Conservation (phyloP, 2,888 invertebrate species). For the Drosophila mettleri region DNA sequence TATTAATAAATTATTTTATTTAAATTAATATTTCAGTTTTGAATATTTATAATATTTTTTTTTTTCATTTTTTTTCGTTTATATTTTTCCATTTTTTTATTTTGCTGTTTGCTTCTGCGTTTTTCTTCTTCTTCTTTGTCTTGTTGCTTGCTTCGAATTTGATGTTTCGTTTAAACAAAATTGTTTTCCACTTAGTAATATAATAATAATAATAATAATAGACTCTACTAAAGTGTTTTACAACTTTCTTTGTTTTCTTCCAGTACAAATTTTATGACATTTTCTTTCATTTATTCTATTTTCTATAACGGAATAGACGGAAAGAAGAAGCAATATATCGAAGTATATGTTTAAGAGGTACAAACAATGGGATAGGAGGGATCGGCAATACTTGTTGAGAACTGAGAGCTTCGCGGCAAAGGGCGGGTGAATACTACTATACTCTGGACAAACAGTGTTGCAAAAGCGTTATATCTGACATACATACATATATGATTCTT, state of each 20-base stretch:
- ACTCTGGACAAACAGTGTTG: constrained; percentile 22
- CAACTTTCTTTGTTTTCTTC: constrained; percentile 55
- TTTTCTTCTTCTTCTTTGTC: constrained; percentile 15
- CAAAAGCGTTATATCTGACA: constrained; percentile 29
- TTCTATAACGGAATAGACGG: constrained; percentile 41
- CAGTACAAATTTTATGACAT: constrained; percentile 3
- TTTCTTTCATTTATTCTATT: constrained; percentile 13
- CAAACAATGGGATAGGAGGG: constrained; percentile 38
- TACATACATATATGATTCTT: constrained; percentile 24
- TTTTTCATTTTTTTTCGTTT: constrained; percentile 10
- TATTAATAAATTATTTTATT: constrained; percentile 79
- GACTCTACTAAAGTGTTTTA: constrained; percentile 76
- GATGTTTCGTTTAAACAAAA: constrained; percentile 61
- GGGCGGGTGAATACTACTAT: constrained; percentile 33
- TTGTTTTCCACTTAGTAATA: constrained; percentile 69
- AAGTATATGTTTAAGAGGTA: constrained; percentile 19
- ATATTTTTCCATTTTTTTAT: constrained; percentile 14
- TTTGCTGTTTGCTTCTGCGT: constrained; percentile 24
- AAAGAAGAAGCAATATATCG: constrained; percentile 15
- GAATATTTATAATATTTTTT: constrained; percentile 77
- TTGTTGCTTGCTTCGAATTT: constrained; percentile 37
- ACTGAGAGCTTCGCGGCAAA: constrained; percentile 30
- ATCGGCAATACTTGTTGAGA: constrained; percentile 47
- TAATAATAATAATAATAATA: constrained; percentile 67
- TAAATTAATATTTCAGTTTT: constrained; percentile 79